Base-by-base conservation (phyloP, 2,113 vertebrate genomes). In the Amphilophus citrinellus region DNA sequence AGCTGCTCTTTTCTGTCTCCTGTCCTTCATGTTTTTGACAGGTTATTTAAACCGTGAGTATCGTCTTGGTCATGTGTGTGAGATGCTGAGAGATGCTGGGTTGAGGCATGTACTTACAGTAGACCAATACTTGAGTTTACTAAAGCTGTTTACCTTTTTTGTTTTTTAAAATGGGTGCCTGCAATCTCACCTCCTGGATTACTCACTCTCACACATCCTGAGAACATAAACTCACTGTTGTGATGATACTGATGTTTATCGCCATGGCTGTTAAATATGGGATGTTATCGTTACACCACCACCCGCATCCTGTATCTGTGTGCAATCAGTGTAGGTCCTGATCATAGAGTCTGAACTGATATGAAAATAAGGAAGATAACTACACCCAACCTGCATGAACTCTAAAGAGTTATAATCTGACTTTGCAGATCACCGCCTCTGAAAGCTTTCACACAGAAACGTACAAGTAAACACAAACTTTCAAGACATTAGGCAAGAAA, bases 1-100 rank as follows among this genome's bases (percentile, higher is more conserved):
- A 73, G 5, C 50, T 78, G 9, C 32, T 87, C 10, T 63, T 62
- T 3, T 73, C 60, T 82, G 17, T 85, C 62, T 80, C 22, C 76
- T 80, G n/a, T 86, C 47, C 47, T 58, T 75, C 50, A n/a, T 84
- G 53, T 75, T 57, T 80, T 18, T 65, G 61, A 47, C 91, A 95
- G 94, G 92, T 88, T 88, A 14, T 57, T 83, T 20, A 93, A 92
- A 77, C 92, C 90, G 94, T 95, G 86, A 95, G 94, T 95, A 93
- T 83, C 5, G 4, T 65, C 1, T 66, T 0, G 56, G 17, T n/a
- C 50, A 2, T 35, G 73, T 60, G 75, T 57, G 59, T 39, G 37
- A 39, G 37, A 39, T 27, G 32, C 27, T 42, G 20, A 20, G 22
- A 39, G 37, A 39, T 27, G 39, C 27, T 42, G 20, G 22, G 22